Conservation (phyloP, 2,888 invertebrate genomes). For the Galerucella calmariensis region DNA sequence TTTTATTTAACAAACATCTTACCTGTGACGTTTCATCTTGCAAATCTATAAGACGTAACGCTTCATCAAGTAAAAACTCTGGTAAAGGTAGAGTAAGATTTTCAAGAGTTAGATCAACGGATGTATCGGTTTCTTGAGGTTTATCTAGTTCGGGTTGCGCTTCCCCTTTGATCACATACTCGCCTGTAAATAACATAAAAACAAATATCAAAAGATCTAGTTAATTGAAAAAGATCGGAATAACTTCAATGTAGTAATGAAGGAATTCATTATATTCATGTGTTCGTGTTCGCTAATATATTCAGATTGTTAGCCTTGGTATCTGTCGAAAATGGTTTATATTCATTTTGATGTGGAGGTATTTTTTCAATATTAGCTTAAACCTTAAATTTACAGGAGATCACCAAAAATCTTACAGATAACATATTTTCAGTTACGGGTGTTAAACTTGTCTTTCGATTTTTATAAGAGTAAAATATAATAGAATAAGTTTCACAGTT, state of each 20-base stretch:
- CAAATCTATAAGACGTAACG: slow-evolving; percentile 78
- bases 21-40: slow-evolving; percentile 71
- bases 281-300: no score
- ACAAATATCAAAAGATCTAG: neutral
- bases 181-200: slow-evolving; percentile 64
- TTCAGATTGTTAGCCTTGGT: no score
- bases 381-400: no score
- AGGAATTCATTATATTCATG: neutral
- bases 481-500: neutral
- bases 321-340: no score
- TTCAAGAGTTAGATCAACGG: slow-evolving; percentile 69
- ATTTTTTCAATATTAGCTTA: no score
- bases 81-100: slow-evolving; percentile 67
- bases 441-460: no score
- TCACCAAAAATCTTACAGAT: no score
- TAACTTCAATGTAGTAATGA: neutral
- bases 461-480: neutral
- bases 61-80: slow-evolving; percentile 78
- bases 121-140: slow-evolving; percentile 63
- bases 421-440: no score
- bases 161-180: slow-evolving; percentile 70
- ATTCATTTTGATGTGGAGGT: no score
- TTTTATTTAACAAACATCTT: slow-evolving; percentile 33
- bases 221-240: neutral
- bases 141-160: slow-evolving; percentile 55